Percentiles rank a stretch among this genome's conserved stretches.
Evolutionary conservation across 2,888 invertebrate species (phyloP).

Genomic region (Chirona hameri): DNA sequence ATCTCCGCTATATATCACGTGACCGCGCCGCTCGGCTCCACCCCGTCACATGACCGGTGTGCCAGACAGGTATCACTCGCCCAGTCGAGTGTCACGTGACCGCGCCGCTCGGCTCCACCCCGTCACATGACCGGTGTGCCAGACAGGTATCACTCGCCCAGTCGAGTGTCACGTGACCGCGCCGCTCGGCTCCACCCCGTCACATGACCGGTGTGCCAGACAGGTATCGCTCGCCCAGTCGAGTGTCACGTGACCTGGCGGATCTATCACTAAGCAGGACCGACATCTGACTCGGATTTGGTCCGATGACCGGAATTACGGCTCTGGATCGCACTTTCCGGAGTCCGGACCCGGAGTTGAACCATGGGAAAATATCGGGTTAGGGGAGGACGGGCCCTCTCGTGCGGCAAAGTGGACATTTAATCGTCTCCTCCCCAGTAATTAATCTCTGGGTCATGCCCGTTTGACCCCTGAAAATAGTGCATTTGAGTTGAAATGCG

Average conservation of each 20-base stretch:
- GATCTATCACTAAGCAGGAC: background rate
- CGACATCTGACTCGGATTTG: background rate
- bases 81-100: no score
- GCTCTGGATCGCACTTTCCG: background rate
- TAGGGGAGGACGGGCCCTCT: background rate
- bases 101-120: no score
- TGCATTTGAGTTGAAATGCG: constrained; percentile 29
- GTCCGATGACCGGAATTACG: background rate
- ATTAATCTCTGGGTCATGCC: constrained; percentile 23
- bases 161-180: no score
- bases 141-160: no score
- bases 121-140: no score
- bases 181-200: background rate
- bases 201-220: background rate
- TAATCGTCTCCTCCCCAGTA: constrained; percentile 28
- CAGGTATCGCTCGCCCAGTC: background rate
- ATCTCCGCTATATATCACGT: no score
- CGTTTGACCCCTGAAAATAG: constrained; percentile 29
- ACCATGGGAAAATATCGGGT: constrained; percentile 26
- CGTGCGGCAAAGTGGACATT: constrained; percentile 28
- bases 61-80: no score
- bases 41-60: no score
- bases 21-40: no score
- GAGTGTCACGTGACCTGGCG: background rate
- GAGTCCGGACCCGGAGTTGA: background rate